Evolutionary conservation across 1,140 invertebrate species (phyloP).

Genomic region (Wiebesia pumilae): DNA sequence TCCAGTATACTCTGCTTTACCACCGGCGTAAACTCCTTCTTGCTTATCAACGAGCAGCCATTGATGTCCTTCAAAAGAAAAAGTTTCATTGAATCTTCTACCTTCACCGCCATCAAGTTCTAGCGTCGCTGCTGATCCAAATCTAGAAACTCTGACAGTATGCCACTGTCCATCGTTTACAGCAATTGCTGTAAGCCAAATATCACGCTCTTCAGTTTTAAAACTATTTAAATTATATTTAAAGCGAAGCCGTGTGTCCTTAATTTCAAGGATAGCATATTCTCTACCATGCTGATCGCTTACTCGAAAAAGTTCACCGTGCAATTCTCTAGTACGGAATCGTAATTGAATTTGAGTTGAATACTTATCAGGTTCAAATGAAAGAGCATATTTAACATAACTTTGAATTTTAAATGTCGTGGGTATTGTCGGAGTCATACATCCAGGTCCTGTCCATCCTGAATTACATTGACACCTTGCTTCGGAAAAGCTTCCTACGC

Average conservation of each 20-base stretch:
- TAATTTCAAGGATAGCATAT: slow-evolving; percentile 95
- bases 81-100: slow-evolving; percentile 94
- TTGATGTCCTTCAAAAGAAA: slow-evolving; percentile 92
- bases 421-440: slow-evolving; percentile 88
- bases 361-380: slow-evolving; percentile 94
- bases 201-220: slow-evolving; percentile 89
- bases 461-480: slow-evolving; percentile 94
- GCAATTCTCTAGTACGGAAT: slow-evolving; percentile 93
- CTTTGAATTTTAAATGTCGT: slow-evolving; percentile 93
- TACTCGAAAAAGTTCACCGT: slow-evolving; percentile 93
- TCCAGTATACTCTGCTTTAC: slow-evolving; percentile 95
- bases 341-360: slow-evolving; percentile 93
- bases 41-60: slow-evolving; percentile 95
- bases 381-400: slow-evolving; percentile 96
- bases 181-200: slow-evolving; percentile 91
- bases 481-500: slow-evolving; percentile 91
- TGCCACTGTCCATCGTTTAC: slow-evolving; percentile 99
- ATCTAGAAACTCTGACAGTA: slow-evolving; percentile 90
- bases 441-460: slow-evolving; percentile 92
- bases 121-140: slow-evolving; percentile 94
- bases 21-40: slow-evolving; percentile 95
- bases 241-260: slow-evolving; percentile 92
- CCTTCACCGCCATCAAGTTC: slow-evolving; percentile 97
- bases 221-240: slow-evolving; percentile 94
- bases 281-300: slow-evolving; percentile 96